A percentile compares a stretch with the other conserved stretches of the same genome.
Conservation (phyloP, 2,113 vertebrate genomes). For the Mesoclemmys tuberculata region DNA sequence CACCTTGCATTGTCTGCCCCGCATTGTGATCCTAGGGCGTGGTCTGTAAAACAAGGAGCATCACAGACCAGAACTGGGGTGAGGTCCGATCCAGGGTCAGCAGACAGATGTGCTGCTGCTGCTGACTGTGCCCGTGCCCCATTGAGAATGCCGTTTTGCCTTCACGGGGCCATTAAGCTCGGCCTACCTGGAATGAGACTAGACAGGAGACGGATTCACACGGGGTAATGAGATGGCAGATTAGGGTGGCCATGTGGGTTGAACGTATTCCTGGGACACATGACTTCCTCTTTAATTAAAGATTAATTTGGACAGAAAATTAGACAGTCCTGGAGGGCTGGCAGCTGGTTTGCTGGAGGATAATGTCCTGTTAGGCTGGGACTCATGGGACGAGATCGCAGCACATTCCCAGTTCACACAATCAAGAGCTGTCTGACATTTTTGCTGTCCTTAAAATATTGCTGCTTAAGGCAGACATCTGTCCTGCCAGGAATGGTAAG, state of each 20-base stretch:
- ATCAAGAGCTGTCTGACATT: background rate
- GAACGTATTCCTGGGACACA: too few relatives aligned
- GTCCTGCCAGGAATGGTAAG: rapidly evolving
- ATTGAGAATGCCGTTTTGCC: too few relatives aligned
- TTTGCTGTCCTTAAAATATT: background rate
- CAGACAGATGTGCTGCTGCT: background rate
- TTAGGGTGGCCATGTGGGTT: too few relatives aligned
- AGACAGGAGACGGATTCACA: background rate
- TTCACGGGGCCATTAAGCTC: too few relatives aligned
- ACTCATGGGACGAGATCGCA: rapidly evolving
- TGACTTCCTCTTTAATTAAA: too few relatives aligned
- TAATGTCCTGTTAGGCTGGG: background rate
- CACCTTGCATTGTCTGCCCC: rapidly evolving
- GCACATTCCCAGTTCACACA: background rate
- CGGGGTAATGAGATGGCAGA: background rate
- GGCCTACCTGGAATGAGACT: background rate
- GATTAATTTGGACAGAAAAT: too few relatives aligned
- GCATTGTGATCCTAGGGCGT: rapidly evolving
- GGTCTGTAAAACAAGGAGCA: background rate
- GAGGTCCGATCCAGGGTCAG: too few relatives aligned
- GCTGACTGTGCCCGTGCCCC: too few relatives aligned
- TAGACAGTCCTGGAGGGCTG: too few relatives aligned
- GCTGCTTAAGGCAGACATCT: background rate
- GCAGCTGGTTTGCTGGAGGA: background rate
- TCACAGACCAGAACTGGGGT: rapidly evolving